Evolutionary conservation across 2,888 invertebrate species (phyloP), one percentile per base, ranked within the genome.

Genomic region (Cheilosia grossa): DNA sequence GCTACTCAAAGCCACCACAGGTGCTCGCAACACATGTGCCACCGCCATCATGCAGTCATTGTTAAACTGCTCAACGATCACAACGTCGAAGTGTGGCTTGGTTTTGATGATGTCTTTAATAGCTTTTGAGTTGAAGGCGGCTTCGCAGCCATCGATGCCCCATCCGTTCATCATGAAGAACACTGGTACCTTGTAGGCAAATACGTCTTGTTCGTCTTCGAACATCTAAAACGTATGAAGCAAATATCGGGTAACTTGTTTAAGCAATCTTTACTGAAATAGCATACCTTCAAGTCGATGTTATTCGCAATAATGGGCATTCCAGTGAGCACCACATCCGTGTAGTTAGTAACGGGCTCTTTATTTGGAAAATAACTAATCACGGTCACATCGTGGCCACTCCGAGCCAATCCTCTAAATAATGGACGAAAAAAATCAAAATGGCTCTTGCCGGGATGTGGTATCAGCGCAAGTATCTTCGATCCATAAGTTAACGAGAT

Each of bases 61-160:
- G 88, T 94, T 94, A 89, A 96, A 96, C 63, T 93, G 93, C 90
- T 96, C 96, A 21, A 94, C 91, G 0, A 96, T 90, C 6, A 95
- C 92, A 0, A 96, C 89, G 90, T 96, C 96, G 87, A 93, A 96
- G 56, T 93, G 93, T 1, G 91, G 90, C 87, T 93, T 92, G 19
- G 86, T 87, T 6, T 63, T 78, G 4, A 90, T 77, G 2, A 90
- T 75, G 17, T 88, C 79, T 7, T 82, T 77, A 10, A 90, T 88
- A 19, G 88, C 87, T 0, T 90, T 87, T 2, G 91, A 90, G 10
- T 89, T 88, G 10, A 91, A 47, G 0, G 89, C 88, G 24, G 81
- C 86, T 37, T 88, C 81, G 63, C 91, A 91, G 51, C 88, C 87
- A 17, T 88, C 82, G 30, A 88, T 4, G 0, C 90, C 90, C 90